These are phyloP conservation scores for Hyla sarda DNA, from an alignment of 2,113 vertebrate species.

Conservation along the genomic window DNA sequence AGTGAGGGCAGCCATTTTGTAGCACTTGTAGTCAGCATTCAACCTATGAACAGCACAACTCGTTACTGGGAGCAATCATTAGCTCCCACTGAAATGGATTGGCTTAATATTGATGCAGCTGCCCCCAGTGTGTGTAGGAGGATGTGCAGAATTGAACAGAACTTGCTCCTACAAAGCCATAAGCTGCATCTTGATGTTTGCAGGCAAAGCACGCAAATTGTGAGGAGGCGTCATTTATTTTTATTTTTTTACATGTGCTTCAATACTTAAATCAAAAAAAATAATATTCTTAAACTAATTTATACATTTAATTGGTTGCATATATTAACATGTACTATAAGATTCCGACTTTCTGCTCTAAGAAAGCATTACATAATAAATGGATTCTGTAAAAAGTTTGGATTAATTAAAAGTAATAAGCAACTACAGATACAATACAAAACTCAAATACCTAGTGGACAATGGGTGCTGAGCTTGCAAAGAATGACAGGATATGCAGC, in stretches of 20 bases:
- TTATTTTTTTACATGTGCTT: slow-evolving; percentile 73
- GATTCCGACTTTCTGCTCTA: slow-evolving; percentile 72
- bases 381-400: slow-evolving; percentile 90
- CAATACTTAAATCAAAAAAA: slow-evolving; percentile 76
- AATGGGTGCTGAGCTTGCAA: slow-evolving; percentile 77
- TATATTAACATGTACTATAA: slow-evolving; percentile 88
- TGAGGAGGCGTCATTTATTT: slow-evolving; percentile 64
- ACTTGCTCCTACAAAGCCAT: slow-evolving; percentile 66
- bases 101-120: background rate
- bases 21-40: background rate
- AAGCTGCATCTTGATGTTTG: slow-evolving; percentile 25
- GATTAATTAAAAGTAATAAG: slow-evolving; percentile 92
- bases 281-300: slow-evolving; percentile 80
- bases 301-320: slow-evolving; percentile 86
- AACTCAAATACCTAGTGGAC: slow-evolving; percentile 74
- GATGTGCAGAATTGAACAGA: background rate
- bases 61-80: background rate
- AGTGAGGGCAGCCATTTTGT: background rate
- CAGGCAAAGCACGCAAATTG: slow-evolving; percentile 39
- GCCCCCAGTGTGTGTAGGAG: background rate
- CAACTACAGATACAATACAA: slow-evolving; percentile 81
- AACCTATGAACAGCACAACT: background rate
- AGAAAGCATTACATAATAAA: slow-evolving; percentile 87
- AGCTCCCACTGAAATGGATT: background rate
- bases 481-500: slow-evolving; percentile 74